Base-by-base conservation (phyloP, 1,140 invertebrate species). In the Limonius californicus region DNA sequence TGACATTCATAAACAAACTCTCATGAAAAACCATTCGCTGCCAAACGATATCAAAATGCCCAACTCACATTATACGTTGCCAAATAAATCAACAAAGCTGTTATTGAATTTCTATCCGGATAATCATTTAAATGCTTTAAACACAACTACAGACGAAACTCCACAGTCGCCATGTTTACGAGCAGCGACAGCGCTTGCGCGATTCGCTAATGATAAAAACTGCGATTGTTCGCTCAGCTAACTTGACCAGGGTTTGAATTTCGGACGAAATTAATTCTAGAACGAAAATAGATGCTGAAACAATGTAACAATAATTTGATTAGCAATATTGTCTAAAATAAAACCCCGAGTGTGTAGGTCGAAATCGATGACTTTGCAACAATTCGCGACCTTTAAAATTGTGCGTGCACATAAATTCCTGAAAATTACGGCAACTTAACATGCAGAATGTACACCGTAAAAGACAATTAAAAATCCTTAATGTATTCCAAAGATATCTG, bases 141-240 rank as follows among this genome's bases (percentile, higher is more conserved):
- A 30, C 61, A 57, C 53, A 62, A 62, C 61, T 62, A 62, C 61
- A 43, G 55, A 47, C 43, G 43, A 57, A 62, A 57, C 54, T 47
- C 61, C 19, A 57, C 55, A 62, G 16, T 39, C 61, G 61, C 61
- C 61, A 62, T 62, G 45, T 62, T 32, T 62, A 56, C 54, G 30
- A 12, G 9, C 12, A 50, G 9, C 15, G 21, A 55, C 6, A 35
- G 14, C 32, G 54, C 60, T 43, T 61, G 60, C 60, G 60, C 60
- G 18, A 18, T 45, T 12, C 16, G n/a, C n/a, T 45, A 27, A 27
- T 27, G 23, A 27, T 27, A 27, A 27, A 27, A 27, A 27, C 23
- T 45, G 42, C 42, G 42, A 45, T 15, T 18, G n/a, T 45, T 15
- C 2, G 4, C 42, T 15, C 42, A 45, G 42, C 42, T 45, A 27